Conservation (phyloP, 2,888 invertebrate species). For the Chrysolina americana region DNA sequence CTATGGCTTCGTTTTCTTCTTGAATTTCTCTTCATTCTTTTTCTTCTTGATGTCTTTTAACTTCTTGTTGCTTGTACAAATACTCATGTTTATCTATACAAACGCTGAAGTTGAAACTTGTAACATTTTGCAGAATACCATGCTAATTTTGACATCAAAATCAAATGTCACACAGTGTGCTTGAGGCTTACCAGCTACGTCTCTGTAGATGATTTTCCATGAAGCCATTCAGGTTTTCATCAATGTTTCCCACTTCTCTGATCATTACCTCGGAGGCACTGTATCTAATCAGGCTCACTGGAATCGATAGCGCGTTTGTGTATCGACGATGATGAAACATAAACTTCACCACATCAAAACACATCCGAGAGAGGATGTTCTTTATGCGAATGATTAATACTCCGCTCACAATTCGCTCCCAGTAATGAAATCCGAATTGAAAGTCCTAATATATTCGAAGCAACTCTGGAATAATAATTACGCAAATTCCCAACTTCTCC, state of each 20-base stretch:
- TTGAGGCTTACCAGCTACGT: too few relatives aligned
- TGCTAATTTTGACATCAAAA: too few relatives aligned
- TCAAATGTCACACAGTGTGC: too few relatives aligned
- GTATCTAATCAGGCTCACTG: background rate
- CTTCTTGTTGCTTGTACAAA: too few relatives aligned
- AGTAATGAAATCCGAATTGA: slow-evolving; percentile 25
- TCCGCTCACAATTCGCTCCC: slow-evolving; percentile 1
- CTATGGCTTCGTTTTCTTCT: too few relatives aligned
- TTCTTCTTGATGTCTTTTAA: too few relatives aligned
- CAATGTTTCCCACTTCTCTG: background rate
- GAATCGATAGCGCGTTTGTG: background rate
- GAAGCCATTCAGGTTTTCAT: background rate
- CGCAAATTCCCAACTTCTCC: slow-evolving; percentile 27
- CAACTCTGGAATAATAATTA: slow-evolving; percentile 30
- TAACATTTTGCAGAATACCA: too few relatives aligned
- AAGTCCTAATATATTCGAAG: slow-evolving; percentile 29
- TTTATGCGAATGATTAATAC: background rate
- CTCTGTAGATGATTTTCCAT: background rate
- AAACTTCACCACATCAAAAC: background rate
- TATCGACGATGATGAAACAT: background rate
- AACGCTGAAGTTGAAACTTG: too few relatives aligned
- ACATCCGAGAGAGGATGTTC: background rate
- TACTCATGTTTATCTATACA: too few relatives aligned
- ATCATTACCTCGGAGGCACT: background rate
- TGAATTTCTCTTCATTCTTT: too few relatives aligned